A percentile compares a stretch with the other conserved stretches of the same genome.
phyloP scores from a whole-genome alignment of 2,888 invertebrate genomes.

The Nycteola revayana region DNA sequence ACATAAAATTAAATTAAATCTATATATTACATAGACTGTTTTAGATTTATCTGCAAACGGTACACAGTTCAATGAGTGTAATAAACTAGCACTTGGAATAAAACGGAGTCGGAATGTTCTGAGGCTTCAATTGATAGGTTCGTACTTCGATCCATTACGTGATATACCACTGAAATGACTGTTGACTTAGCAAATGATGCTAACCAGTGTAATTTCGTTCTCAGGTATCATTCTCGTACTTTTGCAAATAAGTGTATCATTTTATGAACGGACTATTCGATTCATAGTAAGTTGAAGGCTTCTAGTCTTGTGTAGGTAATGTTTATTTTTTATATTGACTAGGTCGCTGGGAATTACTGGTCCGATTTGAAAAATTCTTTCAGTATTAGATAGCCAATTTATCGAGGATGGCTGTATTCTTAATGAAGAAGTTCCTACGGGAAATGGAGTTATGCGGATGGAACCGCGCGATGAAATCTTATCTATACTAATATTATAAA shows the following conservation, averaged over 20 bases:
- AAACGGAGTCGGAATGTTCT: conserved; percentile 50
- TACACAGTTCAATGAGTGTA: conserved; percentile 58
- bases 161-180: conserved; percentile 52
- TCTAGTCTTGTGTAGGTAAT: too few relatives aligned
- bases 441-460: too few relatives aligned
- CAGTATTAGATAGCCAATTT: too few relatives aligned
- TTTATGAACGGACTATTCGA: too few relatives aligned
- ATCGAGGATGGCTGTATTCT: too few relatives aligned
- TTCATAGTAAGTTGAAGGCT: too few relatives aligned
- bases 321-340: too few relatives aligned
- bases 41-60: conserved; percentile 44
- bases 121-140: conserved; percentile 64
- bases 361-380: too few relatives aligned
- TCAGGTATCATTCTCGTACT: conserved; percentile 15
- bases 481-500: too few relatives aligned
- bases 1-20: background rate
- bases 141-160: conserved; percentile 50
- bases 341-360: too few relatives aligned
- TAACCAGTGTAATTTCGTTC: conserved; percentile 15
- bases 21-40: background rate
- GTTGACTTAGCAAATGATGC: conserved; percentile 48
- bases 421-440: too few relatives aligned
- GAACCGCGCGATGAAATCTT: too few relatives aligned
- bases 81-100: conserved; percentile 67
- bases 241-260: conserved; percentile 20